Base-by-base conservation (phyloP, 2,113 vertebrate genomes). In the Dromas ardeola region DNA sequence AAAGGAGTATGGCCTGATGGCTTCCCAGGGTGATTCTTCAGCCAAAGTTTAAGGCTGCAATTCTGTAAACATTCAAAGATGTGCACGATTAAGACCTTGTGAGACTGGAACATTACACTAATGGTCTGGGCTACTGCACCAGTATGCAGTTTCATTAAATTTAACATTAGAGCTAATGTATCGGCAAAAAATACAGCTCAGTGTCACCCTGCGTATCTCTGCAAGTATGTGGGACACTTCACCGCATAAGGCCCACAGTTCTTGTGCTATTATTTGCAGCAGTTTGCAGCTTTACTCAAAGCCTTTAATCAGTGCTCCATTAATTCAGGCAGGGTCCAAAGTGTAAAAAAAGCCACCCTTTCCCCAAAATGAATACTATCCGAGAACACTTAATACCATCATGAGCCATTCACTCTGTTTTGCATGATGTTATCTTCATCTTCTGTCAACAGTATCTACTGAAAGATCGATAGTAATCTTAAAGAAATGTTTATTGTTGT, bases 401-500 rank as follows among this genome's bases (percentile, higher is more conserved):
- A 52, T 13, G 70, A 85, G 67, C 70, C 78, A 58, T 45, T 81
- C 52, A 5, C 49, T 82, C 71, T 36, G 10, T 79, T 90, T 65
- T 63, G 59, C 55, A 79, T 43, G 76, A 90, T 96, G 74, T 88
- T 95, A 96, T 95, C 94, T 90, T 58, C 93, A 76, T 78, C 88
- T 77, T 95, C 81, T 81, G 95, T 80, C 92, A 53, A 42, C 91
- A 83, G 86, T 87, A 97, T 95, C 87, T 91, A 92, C 93, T 67
- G 92, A 96, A 97, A 74, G 83, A 93, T 95, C 84, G 95, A 97
- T 94, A 94, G 84, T 85, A 71, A 62, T 81, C 72, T 58, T 53
- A 81, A 90, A 91, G 91, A 93, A 95, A 96, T 93, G 88, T 95
- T 97, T 95, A 81, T 95, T 97, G 89, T 52, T 81, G 96, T 95